phyloP scores from a whole-genome alignment of 2,888 invertebrate species.

The Piscicola geometra region DNA sequence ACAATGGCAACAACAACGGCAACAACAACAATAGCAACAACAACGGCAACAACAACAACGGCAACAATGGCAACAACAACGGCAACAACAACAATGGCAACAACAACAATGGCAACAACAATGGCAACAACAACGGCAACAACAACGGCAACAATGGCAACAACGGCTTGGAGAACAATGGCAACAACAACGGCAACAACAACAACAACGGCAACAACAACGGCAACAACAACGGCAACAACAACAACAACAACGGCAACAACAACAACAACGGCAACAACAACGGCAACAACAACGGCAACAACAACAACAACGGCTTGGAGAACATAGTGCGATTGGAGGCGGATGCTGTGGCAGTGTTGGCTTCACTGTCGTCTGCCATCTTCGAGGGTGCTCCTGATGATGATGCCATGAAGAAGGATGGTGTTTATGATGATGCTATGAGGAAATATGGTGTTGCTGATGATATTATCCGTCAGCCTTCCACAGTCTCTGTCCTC shows the following conservation, averaged over 20 bases:
- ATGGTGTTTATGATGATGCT: too few relatives aligned
- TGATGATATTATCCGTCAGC: too few relatives aligned
- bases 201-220: neutral
- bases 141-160: too few relatives aligned
- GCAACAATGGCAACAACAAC: too few relatives aligned
- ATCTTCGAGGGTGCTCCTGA: neutral
- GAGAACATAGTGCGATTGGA: conserved; percentile 20
- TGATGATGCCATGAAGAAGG: neutral
- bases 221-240: neutral
- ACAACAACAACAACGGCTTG: neutral
- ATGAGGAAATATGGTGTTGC: too few relatives aligned
- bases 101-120: too few relatives aligned
- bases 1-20: too few relatives aligned
- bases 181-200: neutral
- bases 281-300: neutral
- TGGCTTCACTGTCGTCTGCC: conserved; percentile 28
- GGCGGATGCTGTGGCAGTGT: conserved; percentile 7
- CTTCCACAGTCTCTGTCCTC: too few relatives aligned
- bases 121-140: too few relatives aligned
- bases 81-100: too few relatives aligned
- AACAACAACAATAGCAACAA: too few relatives aligned
- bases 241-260: neutral
- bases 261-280: neutral
- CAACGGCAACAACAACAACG: too few relatives aligned
- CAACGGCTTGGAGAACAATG: neutral